A percentile compares a stretch with the other conserved stretches of the same genome.
Conservation (phyloP, 2,888 invertebrate genomes). For the Spisula solida region DNA sequence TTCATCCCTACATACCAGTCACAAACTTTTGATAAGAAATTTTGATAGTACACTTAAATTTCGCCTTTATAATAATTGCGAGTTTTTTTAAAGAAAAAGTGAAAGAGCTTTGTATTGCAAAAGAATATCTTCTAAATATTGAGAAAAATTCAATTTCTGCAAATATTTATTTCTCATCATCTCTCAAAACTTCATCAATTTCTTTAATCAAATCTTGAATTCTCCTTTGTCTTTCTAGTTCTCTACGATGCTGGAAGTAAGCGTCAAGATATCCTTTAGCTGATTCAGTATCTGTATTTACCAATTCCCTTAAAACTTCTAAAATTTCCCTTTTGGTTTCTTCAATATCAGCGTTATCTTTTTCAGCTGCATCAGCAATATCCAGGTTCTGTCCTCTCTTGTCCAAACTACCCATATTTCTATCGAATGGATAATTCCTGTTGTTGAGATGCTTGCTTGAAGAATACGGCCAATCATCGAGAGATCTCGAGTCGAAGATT, state of each 20-base stretch:
- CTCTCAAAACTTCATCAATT: conserved; percentile 5
- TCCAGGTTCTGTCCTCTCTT: conserved; percentile 23
- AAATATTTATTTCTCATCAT: not conserved
- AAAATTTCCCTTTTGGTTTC: conserved; percentile 24
- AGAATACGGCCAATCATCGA: not conserved
- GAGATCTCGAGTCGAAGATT: conserved; percentile 35
- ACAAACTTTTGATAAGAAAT: not conserved
- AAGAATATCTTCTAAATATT: not conserved
- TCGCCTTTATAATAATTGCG: too few species aligned
- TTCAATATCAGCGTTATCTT: not conserved
- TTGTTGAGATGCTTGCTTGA: not conserved
- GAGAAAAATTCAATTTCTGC: not conserved
- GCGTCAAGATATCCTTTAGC: not conserved
- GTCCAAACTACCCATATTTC: conserved; percentile 11
- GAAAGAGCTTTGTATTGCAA: not conserved
- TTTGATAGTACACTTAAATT: too few species aligned
- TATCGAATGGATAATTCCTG: not conserved
- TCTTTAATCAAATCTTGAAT: conserved; percentile 17
- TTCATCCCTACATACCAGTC: too few species aligned
- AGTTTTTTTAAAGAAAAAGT: not conserved
- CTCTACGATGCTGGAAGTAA: conserved; percentile 23
- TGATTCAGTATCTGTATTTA: not conserved
- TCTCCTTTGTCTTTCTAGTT: conserved; percentile 35
- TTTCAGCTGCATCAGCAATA: not conserved
- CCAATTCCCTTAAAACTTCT: conserved; percentile 23